These are phyloP conservation scores for Danionella dracula DNA, from an alignment of 2,797 vertebrate genomes.

Conservation along the genomic window DNA sequence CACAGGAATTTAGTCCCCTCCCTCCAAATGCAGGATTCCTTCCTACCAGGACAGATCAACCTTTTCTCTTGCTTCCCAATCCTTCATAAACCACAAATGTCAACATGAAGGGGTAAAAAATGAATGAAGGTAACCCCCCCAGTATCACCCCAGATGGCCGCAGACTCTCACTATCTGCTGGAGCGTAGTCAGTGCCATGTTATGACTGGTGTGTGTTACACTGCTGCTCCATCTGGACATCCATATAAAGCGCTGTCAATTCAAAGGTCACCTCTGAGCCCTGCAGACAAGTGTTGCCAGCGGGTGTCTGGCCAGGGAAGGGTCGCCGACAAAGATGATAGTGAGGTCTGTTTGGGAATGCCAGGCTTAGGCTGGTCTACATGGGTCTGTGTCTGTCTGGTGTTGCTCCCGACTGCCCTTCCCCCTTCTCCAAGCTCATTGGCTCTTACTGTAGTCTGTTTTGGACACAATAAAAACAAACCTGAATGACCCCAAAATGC, in stretches of 20 bases:
- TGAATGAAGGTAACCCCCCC: slow-evolving; percentile 40
- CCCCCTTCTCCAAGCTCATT: slow-evolving; percentile 19
- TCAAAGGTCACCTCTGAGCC: slow-evolving; percentile 75
- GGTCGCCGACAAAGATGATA: slow-evolving; percentile 41
- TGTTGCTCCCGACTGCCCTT: slow-evolving; percentile 25
- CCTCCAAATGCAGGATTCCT: slow-evolving; percentile 20
- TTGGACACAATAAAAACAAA: slow-evolving; percentile 30
- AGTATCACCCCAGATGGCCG: slow-evolving; percentile 1
- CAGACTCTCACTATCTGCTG: slow-evolving; percentile 47
- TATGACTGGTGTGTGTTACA: slow-evolving; percentile 79
- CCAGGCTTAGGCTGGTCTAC: slow-evolving; percentile 43
- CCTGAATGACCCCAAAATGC: slow-evolving; percentile 10
- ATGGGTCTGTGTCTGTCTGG: slow-evolving; percentile 38
- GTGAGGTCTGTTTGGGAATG: slow-evolving; percentile 42
- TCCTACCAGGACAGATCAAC: slow-evolving; percentile 5
- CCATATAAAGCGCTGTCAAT: slow-evolving; percentile 76
- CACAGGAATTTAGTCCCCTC: slow-evolving; percentile 25
- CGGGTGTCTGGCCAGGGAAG: slow-evolving; percentile 45
- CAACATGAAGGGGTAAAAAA: slow-evolving; percentile 37
- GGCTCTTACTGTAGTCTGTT: slow-evolving; percentile 31
- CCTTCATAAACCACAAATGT: slow-evolving; percentile 23
- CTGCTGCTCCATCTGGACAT: slow-evolving; percentile 62
- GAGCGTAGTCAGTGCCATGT: slow-evolving; percentile 54
- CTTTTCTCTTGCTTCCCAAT: slow-evolving; percentile 10
- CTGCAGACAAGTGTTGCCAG: slow-evolving; percentile 71